A percentile compares a stretch with the other conserved stretches of the same genome.
phyloP scores from a whole-genome alignment of 2,888 invertebrate genomes.

The Strigamia crassipes region DNA sequence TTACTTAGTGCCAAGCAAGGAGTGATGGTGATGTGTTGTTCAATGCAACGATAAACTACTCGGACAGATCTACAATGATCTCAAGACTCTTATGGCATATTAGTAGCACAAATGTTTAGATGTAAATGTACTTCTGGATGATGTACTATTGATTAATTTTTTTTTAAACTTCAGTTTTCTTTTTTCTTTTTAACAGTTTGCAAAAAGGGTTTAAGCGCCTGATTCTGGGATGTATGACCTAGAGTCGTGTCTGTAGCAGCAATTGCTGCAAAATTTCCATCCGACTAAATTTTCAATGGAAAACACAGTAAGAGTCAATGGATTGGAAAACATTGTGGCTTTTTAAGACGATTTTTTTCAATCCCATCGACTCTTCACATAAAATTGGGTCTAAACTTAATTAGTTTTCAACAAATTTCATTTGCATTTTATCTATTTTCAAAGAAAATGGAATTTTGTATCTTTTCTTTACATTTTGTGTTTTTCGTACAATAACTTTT shows the following conservation, averaged over 20 bases:
- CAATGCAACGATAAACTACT: too few species aligned
- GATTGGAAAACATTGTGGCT: not conserved
- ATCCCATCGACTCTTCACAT: not conserved
- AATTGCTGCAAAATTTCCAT: slow-evolving; percentile 31
- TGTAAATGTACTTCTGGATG: not conserved
- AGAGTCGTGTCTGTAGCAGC: slow-evolving; percentile 36
- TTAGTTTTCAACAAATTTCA: too few species aligned
- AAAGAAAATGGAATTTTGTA: not conserved
- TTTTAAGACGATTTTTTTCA: not conserved
- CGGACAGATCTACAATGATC: too few species aligned
- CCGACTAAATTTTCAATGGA: not conserved
- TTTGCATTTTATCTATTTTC: not conserved
- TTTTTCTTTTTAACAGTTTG: not conserved
- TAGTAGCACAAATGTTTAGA: too few species aligned
- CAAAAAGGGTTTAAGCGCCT: slow-evolving; percentile 3
- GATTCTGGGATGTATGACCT: not conserved
- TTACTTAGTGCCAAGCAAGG: too few species aligned
- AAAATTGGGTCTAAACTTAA: not conserved
- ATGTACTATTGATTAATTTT: not conserved
- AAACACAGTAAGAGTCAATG: not conserved
- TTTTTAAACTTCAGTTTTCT: not conserved
- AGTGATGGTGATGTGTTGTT: too few species aligned
- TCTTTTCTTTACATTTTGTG: not conserved
- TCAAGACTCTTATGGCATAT: too few species aligned
- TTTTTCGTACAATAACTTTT: not conserved